A percentile compares a stretch with the other conserved stretches of the same genome.
These are phyloP conservation scores for Horisme vitalbata DNA, from an alignment of 2,888 invertebrate species.

Conservation along the genomic window DNA sequence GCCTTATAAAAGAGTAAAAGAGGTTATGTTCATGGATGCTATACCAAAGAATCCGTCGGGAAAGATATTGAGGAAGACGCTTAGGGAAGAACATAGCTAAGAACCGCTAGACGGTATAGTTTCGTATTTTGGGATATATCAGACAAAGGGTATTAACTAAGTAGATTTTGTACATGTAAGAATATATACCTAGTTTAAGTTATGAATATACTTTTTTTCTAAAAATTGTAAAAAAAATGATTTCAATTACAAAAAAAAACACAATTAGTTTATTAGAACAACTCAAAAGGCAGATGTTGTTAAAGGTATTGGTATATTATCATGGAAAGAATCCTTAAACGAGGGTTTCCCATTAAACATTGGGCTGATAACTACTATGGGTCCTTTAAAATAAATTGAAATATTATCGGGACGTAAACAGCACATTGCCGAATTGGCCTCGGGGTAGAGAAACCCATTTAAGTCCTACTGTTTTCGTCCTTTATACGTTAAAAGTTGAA, in stretches of 20 bases:
- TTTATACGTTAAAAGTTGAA: slow-evolving; percentile 32
- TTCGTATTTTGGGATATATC: no score
- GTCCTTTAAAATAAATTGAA: slow-evolving; percentile 5
- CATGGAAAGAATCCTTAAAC: no score
- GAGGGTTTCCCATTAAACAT: no score
- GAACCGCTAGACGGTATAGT: slow-evolving; percentile 21
- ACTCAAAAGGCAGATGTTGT: no score
- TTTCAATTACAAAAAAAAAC: no score
- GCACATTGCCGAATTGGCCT: slow-evolving; percentile 52
- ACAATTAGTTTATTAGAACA: no score
- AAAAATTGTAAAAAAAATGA: no score
- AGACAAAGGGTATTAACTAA: no score
- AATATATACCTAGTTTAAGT: no score
- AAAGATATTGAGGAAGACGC: slow-evolving; percentile 86
- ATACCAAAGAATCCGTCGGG: slow-evolving; percentile 90
- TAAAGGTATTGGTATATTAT: no score
- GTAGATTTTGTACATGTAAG: neutral
- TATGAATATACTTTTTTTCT: no score
- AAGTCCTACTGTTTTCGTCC: slow-evolving; percentile 58
- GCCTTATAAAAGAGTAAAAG: slow-evolving; percentile 86
- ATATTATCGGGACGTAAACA: slow-evolving; percentile 50
- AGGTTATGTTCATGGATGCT: slow-evolving; percentile 84
- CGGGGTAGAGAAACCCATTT: slow-evolving; percentile 61
- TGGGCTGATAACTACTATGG: no score
- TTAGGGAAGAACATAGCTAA: slow-evolving; percentile 66